A percentile compares a stretch with the other conserved stretches of the same genome.
Evolutionary conservation across 1,140 invertebrate species (phyloP).

Genomic region (Drosophila pectinifera): DNA sequence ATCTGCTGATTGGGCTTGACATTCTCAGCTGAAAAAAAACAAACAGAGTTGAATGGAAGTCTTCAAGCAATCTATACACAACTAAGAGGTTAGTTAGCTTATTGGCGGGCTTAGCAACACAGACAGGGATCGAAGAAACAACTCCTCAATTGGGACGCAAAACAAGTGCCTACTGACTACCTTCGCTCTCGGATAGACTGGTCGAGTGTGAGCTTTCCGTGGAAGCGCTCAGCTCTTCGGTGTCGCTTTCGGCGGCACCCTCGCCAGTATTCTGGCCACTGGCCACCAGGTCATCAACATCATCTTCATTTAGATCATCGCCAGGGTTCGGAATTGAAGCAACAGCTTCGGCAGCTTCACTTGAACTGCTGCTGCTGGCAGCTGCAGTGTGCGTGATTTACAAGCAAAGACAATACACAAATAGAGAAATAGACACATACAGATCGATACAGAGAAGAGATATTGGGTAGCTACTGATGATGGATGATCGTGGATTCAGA

Average conservation of each 20-base stretch:
- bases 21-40: constrained; percentile 63
- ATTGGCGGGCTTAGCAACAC: constrained; percentile 45
- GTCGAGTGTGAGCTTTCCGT: constrained; percentile 85
- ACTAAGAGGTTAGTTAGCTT: constrained; percentile 35
- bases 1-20: constrained; percentile 70
- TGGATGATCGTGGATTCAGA: constrained; percentile 26
- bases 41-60: constrained; percentile 6
- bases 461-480: constrained; percentile 24
- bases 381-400: constrained; percentile 78
- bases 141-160: constrained; percentile 18
- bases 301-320: constrained; percentile 38
- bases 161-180: constrained; percentile 63
- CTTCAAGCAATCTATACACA: neutral
- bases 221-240: constrained; percentile 83
- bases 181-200: constrained; percentile 77
- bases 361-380: constrained; percentile 66
- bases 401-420: constrained; percentile 75
- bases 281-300: constrained; percentile 21
- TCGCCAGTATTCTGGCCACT: constrained; percentile 40
- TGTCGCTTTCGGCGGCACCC: constrained; percentile 74
- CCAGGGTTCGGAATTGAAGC: constrained; percentile 18
- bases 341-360: constrained; percentile 28
- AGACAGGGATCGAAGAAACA: constrained; percentile 20
- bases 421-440: constrained; percentile 57
- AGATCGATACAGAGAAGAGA: constrained; percentile 27